A percentile compares a stretch with the other conserved stretches of the same genome.
phyloP scores from a whole-genome alignment of 2,113 vertebrate species.

The Petrocephalus zakoni region DNA sequence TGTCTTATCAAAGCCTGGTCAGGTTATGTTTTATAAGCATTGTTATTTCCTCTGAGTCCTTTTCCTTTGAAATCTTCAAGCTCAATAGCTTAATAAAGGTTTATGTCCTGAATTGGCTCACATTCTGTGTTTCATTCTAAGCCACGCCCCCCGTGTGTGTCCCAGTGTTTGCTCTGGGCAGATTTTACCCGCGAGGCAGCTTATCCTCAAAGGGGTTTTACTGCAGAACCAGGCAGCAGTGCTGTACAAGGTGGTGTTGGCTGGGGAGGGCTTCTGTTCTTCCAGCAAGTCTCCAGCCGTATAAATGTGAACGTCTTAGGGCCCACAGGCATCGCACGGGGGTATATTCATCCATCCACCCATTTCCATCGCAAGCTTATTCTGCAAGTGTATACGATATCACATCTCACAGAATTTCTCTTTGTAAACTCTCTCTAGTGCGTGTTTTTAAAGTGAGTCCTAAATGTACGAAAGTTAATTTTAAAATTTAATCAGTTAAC shows the following conservation, averaged over 20 bases:
- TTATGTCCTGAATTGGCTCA: conserved; percentile 16
- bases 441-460: neutral
- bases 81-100: conserved; percentile 31
- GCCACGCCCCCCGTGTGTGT: neutral
- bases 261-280: neutral
- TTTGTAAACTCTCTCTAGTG: neutral
- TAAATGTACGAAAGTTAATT: neutral
- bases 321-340: neutral
- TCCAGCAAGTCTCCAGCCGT: neutral
- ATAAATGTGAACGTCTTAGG: neutral
- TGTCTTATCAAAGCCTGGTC: conserved; percentile 24
- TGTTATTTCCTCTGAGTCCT: conserved; percentile 34
- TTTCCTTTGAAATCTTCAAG: conserved; percentile 31
- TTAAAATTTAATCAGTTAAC: neutral
- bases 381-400: neutral
- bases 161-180: neutral
- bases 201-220: neutral
- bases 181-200: neutral
- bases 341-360: no score
- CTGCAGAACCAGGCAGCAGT: neutral
- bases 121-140: conserved; percentile 14
- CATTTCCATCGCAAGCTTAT: neutral
- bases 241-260: neutral
- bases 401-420: neutral
- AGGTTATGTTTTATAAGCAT: conserved; percentile 36